Evolutionary conservation across 2,888 invertebrate species (phyloP), one percentile per base, ranked within the genome.

Genomic region (Ischnura elegans): DNA sequence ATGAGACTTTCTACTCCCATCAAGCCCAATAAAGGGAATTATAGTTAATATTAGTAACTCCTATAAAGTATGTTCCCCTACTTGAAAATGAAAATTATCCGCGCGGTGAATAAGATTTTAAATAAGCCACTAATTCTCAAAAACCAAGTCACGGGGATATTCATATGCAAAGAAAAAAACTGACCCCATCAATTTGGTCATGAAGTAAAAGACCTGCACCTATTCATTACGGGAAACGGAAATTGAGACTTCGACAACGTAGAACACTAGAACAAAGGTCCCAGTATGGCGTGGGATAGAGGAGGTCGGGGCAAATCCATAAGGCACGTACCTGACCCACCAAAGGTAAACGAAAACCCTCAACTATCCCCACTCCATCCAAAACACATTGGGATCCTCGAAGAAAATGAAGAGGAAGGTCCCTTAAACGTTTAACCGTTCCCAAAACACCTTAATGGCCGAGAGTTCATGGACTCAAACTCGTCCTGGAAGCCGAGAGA

Each of bases 401-500:
- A 2, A 42, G 29, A 21, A 36, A 36, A 16, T 21, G 42, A 85
- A 43, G 51, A 43, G 86, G 13, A 45, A 45, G 86, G 8, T 46
- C 87, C 55, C 29, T 36, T 29, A 36, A 42, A 43, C 25, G 36
- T 42, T 43, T 90, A 90, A 90, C 42, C 43, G 90, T 3, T 43
- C 90, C n/a, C 61, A 87, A 87, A 90, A 61, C 3, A 43, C 90
- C 16, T n/a, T 61, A 43, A 90, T 61, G 47, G 55, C 13, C 25
- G 36, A 90, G 43, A 25, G 29, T 66, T 90, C 45, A 90, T 45
- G 45, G 90, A 42, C 90, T 21, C 55, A 66, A 43, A 90, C 90
- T 43, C 43, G 66, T 36, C 61, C 36, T 36, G 43, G 55, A 10
- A 36, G 61, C 43, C 21, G n/a, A 43, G 13, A 51, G 51, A 8